phyloP scores from a whole-genome alignment of 2,888 invertebrate genomes.

The Holacanthella duospinosa region DNA sequence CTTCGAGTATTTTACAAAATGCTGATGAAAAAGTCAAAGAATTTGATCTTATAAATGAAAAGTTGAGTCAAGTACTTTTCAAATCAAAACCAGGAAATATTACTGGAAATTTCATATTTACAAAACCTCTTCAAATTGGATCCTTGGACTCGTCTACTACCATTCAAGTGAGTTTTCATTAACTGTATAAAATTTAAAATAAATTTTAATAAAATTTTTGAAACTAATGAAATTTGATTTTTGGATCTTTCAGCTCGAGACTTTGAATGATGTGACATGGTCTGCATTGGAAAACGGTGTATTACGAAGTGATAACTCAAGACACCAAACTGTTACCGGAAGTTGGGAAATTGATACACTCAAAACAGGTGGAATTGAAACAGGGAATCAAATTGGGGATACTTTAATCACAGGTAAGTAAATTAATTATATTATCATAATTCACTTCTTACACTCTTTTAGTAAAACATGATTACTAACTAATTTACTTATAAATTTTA shows the following conservation, averaged over 20 bases:
- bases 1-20: not conserved
- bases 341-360: conserved; percentile 19
- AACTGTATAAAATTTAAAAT: no score
- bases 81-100: conserved; percentile 15
- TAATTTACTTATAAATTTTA: no score
- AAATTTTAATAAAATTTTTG: no score
- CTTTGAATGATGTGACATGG: conserved; percentile 15
- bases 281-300: conserved; percentile 12
- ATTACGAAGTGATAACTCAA: conserved; percentile 4
- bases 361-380: not conserved
- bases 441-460: no score
- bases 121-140: conserved; percentile 9
- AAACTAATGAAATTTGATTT: no score
- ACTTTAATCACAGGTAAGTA: not conserved
- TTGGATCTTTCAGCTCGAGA: conserved; percentile 14
- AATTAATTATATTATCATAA: no score
- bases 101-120: conserved; percentile 14
- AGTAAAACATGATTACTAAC: no score
- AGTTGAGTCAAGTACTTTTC: conserved; percentile 14
- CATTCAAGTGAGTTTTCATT: not conserved
- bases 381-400: not conserved
- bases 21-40: not conserved
- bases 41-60: conserved; percentile 7
- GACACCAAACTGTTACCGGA: conserved; percentile 16
- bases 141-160: not conserved